Evolutionary conservation across 2,113 vertebrate species (phyloP), one percentile per base, ranked within the genome.

Genomic region (Corydoras maculifer): DNA sequence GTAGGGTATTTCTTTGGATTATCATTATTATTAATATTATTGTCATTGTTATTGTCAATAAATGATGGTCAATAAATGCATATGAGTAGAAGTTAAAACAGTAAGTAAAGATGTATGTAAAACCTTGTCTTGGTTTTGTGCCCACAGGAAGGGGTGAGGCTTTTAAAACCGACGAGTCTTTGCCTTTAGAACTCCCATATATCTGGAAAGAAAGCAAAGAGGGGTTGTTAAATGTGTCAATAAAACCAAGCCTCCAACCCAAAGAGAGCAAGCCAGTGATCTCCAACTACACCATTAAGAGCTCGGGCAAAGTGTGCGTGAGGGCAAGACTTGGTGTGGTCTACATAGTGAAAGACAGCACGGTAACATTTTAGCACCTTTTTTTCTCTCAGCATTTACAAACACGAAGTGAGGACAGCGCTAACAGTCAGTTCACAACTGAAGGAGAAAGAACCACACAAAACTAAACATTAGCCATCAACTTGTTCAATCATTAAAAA

Each of bases 311-410:
- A 30, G 2, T 10, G 1, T 97, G 95, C 18, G 71, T 95, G 77
- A 92, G 86, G 84, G 88, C 82, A 0, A 76, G 81, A 3, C 81
- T 93, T 86, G 95, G 94, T 10, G 82, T 88, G 60, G 78, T 91
- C 12, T 89, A 88, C 82, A 77, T 88, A 0, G 65, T 89, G 78
- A 84, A 30, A 9, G 82, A 57, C 13, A 15, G n/a, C 54, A 57
- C 13, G 54, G 54, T 57, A 57, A 14, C 54, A 3, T 8, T n/a
- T 57, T 8, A 57, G 14, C 54, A n/a, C 54, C 15, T 57, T 57
- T 57, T 61, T 35, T 53, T 25, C 5, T 11, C 61, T 74, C 70
- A 74, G 76, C 76, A 58, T 7, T 8, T 25, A 35, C 2, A 9
- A n/a, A 4, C 11, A 12, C 15, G 12, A 30, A 9, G 68, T 69